phyloP scores from a whole-genome alignment of 2,113 vertebrate genomes.

The Isurus oxyrinchus region DNA sequence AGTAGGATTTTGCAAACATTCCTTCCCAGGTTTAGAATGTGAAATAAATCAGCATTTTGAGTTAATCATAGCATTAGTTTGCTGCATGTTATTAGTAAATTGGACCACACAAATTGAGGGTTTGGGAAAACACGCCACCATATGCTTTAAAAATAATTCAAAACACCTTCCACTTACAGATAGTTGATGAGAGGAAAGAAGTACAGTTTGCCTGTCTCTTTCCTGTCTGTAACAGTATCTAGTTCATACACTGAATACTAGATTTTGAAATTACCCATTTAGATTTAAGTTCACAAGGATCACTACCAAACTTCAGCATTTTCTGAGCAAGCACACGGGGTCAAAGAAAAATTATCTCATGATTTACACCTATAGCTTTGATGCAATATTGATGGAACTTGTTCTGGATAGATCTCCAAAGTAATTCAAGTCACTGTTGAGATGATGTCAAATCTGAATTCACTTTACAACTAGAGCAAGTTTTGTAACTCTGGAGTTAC shows the following conservation, averaged over 20 bases:
- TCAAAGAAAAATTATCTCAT: not conserved
- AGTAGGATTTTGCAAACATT: too few species aligned
- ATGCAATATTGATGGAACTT: slow-evolving; percentile 21
- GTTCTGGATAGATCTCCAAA: not conserved
- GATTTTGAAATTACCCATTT: not conserved
- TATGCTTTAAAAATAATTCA: too few species aligned
- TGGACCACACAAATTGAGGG: too few species aligned
- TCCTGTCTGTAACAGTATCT: not conserved
- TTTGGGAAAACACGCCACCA: too few species aligned
- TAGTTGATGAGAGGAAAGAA: too few species aligned
- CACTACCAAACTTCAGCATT: not conserved
- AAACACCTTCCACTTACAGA: too few species aligned
- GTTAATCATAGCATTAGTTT: too few species aligned
- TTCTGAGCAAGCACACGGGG: not conserved
- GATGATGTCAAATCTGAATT: not conserved
- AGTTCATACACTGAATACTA: not conserved
- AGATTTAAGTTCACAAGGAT: not conserved
- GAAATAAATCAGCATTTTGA: too few species aligned
- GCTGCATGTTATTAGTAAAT: too few species aligned
- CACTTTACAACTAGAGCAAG: not conserved
- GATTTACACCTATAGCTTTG: not conserved
- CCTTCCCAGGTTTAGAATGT: too few species aligned
- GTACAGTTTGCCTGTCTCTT: too few species aligned
- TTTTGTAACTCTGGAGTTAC: not conserved
- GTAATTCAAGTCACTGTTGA: not conserved